Conservation (phyloP, 1,140 invertebrate genomes). For the Drosophila lacteicornis region DNA sequence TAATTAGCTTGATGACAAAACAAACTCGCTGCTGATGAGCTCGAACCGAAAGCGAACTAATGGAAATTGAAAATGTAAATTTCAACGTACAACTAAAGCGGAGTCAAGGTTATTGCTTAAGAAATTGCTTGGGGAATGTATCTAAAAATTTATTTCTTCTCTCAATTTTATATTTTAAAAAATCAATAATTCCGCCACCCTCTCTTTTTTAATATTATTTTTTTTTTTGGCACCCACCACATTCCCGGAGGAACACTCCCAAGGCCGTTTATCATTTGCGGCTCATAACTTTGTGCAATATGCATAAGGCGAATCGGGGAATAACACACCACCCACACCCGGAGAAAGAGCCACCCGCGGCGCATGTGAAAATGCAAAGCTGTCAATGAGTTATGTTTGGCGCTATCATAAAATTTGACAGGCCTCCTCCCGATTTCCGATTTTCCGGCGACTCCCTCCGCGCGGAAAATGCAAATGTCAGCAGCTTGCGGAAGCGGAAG, state of each 20-base stretch:
- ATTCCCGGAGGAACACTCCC: constrained; percentile 7
- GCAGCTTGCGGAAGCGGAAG: constrained; percentile 54
- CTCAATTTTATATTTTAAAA: neutral
- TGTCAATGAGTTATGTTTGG: constrained; percentile 84
- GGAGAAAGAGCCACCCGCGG: neutral
- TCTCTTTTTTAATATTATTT: neutral
- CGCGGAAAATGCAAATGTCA: constrained; percentile 68
- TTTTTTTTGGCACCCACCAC: neutral
- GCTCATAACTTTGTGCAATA: constrained; percentile 84
- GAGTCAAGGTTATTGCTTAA: neutral
- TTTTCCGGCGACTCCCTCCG: neutral
- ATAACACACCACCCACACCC: constrained; percentile 6
- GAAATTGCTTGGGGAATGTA: neutral
- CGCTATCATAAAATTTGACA: constrained; percentile 83
- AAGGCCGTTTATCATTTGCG: constrained; percentile 80
- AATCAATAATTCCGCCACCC: constrained; percentile 20
- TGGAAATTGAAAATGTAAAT: constrained; percentile 36
- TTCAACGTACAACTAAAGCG: neutral
- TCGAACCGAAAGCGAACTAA: constrained; percentile 18
- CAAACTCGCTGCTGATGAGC: constrained; percentile 70
- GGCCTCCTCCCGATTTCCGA: constrained; percentile 22
- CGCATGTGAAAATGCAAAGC: constrained; percentile 81
- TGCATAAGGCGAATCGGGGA: constrained; percentile 55
- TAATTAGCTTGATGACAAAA: constrained; percentile 83
- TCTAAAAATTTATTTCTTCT: neutral